These are phyloP conservation scores for Drosophila incognita DNA, from an alignment of 2,888 invertebrate species.

Conservation along the genomic window DNA sequence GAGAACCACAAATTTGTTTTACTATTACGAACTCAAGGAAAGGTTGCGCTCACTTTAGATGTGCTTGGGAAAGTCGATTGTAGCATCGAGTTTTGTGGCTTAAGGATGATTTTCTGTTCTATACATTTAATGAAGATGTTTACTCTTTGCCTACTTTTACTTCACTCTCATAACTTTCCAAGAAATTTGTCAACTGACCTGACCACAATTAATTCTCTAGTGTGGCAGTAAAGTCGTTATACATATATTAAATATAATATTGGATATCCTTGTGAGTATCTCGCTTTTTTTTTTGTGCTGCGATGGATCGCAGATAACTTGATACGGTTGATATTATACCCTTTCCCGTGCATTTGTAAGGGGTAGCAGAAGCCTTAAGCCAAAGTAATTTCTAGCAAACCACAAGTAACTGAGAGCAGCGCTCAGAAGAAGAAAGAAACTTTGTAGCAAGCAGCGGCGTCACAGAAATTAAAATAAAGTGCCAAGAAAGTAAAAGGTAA, in stretches of 20 bases:
- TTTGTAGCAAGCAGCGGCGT: slow-evolving; percentile 48
- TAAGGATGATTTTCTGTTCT: neutral
- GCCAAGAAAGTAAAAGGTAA: slow-evolving; percentile 75
- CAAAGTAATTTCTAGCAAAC: slow-evolving; percentile 74
- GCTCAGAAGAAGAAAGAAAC: slow-evolving; percentile 50
- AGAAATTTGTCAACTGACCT: neutral
- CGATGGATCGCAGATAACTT: neutral
- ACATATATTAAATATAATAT: neutral
- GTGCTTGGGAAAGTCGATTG: too few species aligned
- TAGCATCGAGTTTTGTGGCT: neutral
- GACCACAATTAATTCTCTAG: neutral
- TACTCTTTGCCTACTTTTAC: neutral
- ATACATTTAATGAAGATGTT: neutral
- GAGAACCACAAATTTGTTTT: neutral
- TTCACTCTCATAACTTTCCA: neutral
- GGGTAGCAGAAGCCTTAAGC: slow-evolving; percentile 46
- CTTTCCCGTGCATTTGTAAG: neutral
- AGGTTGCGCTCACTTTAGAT: neutral
- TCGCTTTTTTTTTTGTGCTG: neutral
- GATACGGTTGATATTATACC: neutral
- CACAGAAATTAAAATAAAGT: slow-evolving; percentile 78
- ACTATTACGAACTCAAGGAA: neutral
- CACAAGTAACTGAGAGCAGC: slow-evolving; percentile 56
- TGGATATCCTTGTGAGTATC: too few species aligned
- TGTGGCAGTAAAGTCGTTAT: neutral